These are phyloP conservation scores for Phragmatobia fuliginosa DNA, from an alignment of 2,888 invertebrate species.

Conservation along the genomic window DNA sequence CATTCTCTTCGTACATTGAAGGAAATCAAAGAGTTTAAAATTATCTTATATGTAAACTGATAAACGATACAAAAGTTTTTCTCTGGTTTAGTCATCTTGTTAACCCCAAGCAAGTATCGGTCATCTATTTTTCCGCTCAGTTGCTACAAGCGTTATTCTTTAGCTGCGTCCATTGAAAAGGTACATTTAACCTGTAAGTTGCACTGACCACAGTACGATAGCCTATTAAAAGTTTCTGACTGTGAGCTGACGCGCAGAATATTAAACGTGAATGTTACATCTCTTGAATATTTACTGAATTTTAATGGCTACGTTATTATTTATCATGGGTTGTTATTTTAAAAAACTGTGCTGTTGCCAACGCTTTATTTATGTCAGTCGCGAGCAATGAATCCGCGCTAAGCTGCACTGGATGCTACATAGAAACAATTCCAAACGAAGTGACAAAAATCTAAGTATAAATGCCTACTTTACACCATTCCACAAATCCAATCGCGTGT, in stretches of 20 bases:
- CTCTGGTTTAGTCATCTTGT: neutral
- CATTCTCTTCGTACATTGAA: neutral
- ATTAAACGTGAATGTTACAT: slow-evolving; percentile 36
- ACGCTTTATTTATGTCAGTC: slow-evolving; percentile 45
- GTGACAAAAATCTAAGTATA: slow-evolving; percentile 37
- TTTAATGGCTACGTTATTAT: slow-evolving; percentile 37
- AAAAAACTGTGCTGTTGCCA: slow-evolving; percentile 51
- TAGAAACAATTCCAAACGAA: slow-evolving; percentile 36
- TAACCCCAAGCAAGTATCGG: slow-evolving; percentile 3
- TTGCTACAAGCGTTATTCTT: slow-evolving; percentile 16
- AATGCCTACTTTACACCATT: too few relatives aligned
- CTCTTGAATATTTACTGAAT: slow-evolving; percentile 41
- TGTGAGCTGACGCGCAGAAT: slow-evolving; percentile 39
- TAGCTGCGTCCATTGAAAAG: slow-evolving; percentile 17
- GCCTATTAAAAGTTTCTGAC: slow-evolving; percentile 42
- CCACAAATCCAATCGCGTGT: too few relatives aligned
- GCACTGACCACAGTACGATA: slow-evolving; percentile 22
- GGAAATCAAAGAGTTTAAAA: neutral
- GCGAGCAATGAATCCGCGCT: slow-evolving; percentile 35
- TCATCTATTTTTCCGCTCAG: slow-evolving; percentile 9
- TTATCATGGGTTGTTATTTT: slow-evolving; percentile 45
- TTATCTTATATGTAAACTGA: neutral
- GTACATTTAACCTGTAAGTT: slow-evolving; percentile 27
- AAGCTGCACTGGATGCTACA: slow-evolving; percentile 34
- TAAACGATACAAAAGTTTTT: neutral